Conservation (phyloP, 2,888 invertebrate genomes). For the Xestia xanthographa region DNA sequence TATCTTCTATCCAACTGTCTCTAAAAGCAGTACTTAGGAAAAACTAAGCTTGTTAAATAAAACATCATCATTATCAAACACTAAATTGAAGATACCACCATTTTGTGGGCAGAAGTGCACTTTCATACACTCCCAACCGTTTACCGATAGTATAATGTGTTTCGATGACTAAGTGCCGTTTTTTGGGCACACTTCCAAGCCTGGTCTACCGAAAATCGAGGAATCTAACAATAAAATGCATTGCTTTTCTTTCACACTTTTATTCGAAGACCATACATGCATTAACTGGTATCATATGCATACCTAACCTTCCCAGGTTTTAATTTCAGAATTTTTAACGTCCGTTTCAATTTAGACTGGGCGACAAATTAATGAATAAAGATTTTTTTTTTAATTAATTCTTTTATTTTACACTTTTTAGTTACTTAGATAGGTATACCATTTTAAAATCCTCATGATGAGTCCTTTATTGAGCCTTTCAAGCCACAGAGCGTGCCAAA, state of each 20-base stretch:
- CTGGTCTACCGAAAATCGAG: neutral
- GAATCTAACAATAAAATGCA: neutral
- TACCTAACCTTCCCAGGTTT: too few relatives aligned
- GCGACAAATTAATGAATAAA: too few relatives aligned
- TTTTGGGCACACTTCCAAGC: constrained; percentile 42
- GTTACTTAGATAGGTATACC: too few relatives aligned
- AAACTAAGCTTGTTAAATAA: neutral
- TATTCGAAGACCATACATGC: neutral
- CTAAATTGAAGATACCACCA: neutral
- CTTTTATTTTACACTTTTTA: too few relatives aligned
- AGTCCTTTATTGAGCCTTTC: too few relatives aligned
- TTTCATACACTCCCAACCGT: constrained; percentile 36
- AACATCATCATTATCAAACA: neutral
- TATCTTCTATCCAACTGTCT: neutral
- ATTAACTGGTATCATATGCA: too few relatives aligned
- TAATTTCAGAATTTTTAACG: too few relatives aligned
- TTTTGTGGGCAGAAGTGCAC: constrained; percentile 15
- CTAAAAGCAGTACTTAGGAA: neutral
- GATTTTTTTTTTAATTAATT: too few relatives aligned
- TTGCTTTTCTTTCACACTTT: neutral
- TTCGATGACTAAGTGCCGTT: neutral
- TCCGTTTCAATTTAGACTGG: too few relatives aligned
- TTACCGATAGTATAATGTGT: constrained; percentile 18
- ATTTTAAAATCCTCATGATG: too few relatives aligned
- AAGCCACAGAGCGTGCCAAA: too few relatives aligned